Evolutionary conservation across 2,797 vertebrate genomes (phyloP).

Genomic region (Myioborus miniatus): DNA sequence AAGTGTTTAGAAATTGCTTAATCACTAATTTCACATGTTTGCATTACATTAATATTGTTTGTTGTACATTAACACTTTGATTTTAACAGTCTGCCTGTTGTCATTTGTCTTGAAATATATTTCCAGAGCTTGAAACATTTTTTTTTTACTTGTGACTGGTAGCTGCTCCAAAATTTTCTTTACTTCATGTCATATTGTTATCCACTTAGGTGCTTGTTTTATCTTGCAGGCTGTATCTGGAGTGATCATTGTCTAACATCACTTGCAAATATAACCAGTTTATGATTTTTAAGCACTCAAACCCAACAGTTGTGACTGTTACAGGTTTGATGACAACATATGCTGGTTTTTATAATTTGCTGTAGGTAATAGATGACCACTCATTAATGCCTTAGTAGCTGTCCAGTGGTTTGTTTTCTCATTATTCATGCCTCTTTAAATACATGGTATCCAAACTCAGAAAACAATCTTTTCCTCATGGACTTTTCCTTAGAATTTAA

Average conservation of each 20-base stretch:
- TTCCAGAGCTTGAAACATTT: neutral
- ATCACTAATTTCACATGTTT: neutral
- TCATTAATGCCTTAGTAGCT: neutral
- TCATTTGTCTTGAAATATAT: neutral
- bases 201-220: neutral
- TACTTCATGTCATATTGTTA: neutral
- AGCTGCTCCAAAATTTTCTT: neutral
- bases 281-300: neutral
- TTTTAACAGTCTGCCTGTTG: neutral
- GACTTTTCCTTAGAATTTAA: neutral
- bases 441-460: neutral
- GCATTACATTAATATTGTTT: neutral
- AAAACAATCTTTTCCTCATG: neutral
- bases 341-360: neutral
- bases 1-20: neutral
- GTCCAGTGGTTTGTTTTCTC: neutral
- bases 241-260: neutral
- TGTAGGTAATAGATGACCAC: neutral
- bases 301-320: neutral
- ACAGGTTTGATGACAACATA: neutral
- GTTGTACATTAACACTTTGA: neutral
- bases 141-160: neutral
- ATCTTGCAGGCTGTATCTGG: neutral
- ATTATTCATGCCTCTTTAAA: neutral
- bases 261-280: neutral